Conservation (phyloP, 2,113 vertebrate species). For the Columba livia region DNA sequence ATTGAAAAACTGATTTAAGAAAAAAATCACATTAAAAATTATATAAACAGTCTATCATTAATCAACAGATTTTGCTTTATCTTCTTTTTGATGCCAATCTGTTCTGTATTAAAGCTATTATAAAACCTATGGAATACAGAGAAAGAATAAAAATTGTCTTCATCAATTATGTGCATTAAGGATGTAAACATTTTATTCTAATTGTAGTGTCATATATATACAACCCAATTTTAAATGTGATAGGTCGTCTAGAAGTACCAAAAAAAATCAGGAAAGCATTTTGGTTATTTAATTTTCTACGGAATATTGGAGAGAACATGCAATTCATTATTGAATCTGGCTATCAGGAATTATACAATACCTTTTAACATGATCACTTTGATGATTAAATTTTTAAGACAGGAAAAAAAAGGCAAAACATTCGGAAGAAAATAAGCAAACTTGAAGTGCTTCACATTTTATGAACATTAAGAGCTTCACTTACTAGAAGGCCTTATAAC, state of each 20-base stretch:
- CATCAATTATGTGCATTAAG: neutral
- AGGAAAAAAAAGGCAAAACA: neutral
- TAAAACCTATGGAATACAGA: neutral
- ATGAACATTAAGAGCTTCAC: slow-evolving; percentile 40
- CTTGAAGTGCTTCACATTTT: neutral
- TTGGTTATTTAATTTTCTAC: neutral
- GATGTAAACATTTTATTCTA: neutral
- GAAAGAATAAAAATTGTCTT: neutral
- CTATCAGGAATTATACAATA: slow-evolving; percentile 18
- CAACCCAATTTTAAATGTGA: neutral
- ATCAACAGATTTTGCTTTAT: neutral
- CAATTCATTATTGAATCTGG: neutral
- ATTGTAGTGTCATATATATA: neutral
- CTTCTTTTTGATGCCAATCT: neutral
- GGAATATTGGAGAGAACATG: neutral
- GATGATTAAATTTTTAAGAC: slow-evolving; percentile 40
- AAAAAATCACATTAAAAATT: neutral
- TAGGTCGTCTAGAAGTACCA: neutral
- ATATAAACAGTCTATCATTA: neutral
- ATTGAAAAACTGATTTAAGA: neutral
- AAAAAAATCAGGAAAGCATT: neutral
- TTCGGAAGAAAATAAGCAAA: neutral
- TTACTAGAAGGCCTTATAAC: slow-evolving; percentile 90
- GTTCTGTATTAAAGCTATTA: neutral
- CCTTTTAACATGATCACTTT: slow-evolving; percentile 65